Conservation (phyloP, 2,888 invertebrate species). For the Andrena fulva region DNA sequence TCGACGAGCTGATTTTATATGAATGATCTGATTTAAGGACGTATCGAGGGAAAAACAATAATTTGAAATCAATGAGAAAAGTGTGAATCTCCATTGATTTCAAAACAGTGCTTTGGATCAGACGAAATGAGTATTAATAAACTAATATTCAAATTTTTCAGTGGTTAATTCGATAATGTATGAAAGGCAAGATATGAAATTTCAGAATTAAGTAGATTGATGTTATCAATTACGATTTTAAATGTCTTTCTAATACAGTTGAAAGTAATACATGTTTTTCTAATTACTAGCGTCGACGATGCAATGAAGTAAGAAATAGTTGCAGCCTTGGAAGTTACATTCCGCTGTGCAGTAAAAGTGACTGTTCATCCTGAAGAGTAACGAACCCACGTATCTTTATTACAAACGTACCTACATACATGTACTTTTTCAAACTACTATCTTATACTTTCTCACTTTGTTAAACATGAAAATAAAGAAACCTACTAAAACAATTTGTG, state of each 20-base stretch:
- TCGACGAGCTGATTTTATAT: conserved; percentile 3
- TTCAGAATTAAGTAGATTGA: no score
- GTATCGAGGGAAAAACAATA: background rate
- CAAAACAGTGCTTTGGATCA: background rate
- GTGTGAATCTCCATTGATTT: background rate
- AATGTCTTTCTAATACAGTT: no score
- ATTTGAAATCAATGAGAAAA: background rate
- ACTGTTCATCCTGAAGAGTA: background rate
- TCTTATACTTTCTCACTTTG: background rate
- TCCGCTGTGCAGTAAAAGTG: background rate
- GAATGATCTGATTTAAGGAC: background rate
- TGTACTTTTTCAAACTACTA: background rate
- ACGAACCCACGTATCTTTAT: background rate
- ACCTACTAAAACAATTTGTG: background rate
- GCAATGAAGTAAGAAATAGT: background rate
- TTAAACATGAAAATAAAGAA: background rate
- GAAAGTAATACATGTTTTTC: background rate
- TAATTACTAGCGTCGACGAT: background rate
- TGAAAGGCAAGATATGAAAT: no score
- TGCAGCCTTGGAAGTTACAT: background rate
- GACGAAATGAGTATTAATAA: background rate
- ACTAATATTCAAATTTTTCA: background rate
- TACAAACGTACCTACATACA: background rate
- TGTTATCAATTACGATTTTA: no score
- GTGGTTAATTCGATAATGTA: background rate